Evolutionary conservation across 2,888 invertebrate species (phyloP), one percentile per base, ranked within the genome.

Genomic region (Amblyjoppa proteus): DNA sequence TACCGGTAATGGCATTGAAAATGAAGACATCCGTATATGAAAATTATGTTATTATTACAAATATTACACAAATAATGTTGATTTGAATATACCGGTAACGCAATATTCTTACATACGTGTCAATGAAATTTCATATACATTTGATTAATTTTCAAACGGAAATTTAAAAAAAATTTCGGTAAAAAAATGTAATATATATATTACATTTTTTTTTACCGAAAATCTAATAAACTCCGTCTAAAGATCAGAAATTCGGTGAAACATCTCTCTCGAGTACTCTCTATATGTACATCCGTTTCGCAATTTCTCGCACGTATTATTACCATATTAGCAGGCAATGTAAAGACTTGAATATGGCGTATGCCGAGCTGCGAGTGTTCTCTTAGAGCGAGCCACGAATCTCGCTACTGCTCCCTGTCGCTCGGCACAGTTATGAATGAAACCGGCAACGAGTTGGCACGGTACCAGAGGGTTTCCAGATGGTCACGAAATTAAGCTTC

Each of bases 401-500:
- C 73, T 51, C 49, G 78, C 41, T 75, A 75, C 28, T 34, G 20
- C 56, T 31, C 56, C 49, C 70, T 11, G n/a, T 31, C 58, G 25
- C 68, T 41, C 16, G 56, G 68, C 61, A 68, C 51, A 76, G 88
- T 89, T 89, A 89, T 88, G 90, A 90, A 90, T 89, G 90, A 90
- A 89, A 87, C 88, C 87, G 83, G 86, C 87, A 89, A 89, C 88
- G 88, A 90, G 90, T 89, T 91, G 90, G 91, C 91, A 89, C 82
- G 81, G 83, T 83, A 89, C 91, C 91, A 91, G 89, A 88, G 89
- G 84, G 87, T 88, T 90, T 90, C 88, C 90, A 90, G 90, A 87
- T 89, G 90, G 90, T 84, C 88, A 87, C 86, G 87, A 90, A 90
- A 91, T 91, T 91, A 90, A 90, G 89, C 90, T 90, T 87, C 88